Percentiles rank a stretch among this genome's conserved stretches.
Conservation (phyloP, 2,797 vertebrate species). For the Argyrosomus regius region DNA sequence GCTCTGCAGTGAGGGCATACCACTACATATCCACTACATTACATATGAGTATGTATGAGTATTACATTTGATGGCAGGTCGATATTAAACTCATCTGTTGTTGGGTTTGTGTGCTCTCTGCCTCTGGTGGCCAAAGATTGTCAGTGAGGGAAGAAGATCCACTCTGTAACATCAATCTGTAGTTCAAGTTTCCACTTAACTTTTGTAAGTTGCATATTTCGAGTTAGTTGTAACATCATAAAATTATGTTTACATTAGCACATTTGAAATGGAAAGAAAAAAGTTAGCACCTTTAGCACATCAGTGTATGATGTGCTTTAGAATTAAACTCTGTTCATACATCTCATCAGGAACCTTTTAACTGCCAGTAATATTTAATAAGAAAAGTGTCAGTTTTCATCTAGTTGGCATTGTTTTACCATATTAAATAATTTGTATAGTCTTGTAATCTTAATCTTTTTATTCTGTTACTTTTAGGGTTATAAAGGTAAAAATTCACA, state of each 20-base stretch:
- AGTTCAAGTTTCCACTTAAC: background rate
- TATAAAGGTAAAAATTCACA: no score
- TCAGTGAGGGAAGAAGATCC: background rate
- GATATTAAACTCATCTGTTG: background rate
- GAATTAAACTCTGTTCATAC: background rate
- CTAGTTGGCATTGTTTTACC: conserved; percentile 13
- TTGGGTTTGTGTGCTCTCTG: background rate
- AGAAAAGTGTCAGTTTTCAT: background rate
- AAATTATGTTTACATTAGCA: background rate
- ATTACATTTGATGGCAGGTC: background rate
- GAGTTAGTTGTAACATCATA: background rate
- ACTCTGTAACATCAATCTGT: background rate
- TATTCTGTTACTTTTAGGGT: background rate
- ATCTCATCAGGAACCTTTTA: background rate
- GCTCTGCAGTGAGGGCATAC: background rate
- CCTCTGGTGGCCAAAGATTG: no score
- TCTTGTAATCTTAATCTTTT: background rate
- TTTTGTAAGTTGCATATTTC: background rate
- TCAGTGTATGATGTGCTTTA: background rate
- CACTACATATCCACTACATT: background rate
- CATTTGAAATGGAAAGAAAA: background rate
- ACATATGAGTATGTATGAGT: background rate
- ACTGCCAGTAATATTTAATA: background rate
- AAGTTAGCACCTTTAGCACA: background rate
- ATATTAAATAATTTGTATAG: conserved; percentile 3